These are phyloP conservation scores for Chaetops frenatus DNA, from an alignment of 2,113 vertebrate genomes.

Conservation along the genomic window DNA sequence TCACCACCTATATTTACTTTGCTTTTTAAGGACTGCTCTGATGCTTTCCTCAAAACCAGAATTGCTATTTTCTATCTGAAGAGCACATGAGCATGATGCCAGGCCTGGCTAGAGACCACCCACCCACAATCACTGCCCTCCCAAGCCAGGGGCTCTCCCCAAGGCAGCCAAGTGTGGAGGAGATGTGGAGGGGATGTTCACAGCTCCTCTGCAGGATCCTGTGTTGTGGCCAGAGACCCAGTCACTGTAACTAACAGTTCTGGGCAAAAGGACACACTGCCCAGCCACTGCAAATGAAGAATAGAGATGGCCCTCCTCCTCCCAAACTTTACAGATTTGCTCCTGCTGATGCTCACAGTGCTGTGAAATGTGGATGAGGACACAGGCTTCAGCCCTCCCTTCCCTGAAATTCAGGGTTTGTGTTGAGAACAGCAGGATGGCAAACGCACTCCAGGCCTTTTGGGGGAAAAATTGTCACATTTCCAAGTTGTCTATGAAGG, in stretches of 20 bases:
- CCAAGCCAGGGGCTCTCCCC: background rate
- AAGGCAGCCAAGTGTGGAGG: background rate
- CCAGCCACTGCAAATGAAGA: background rate
- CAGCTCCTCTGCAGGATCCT: background rate
- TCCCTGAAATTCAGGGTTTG: background rate
- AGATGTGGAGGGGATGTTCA: background rate
- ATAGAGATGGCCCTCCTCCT: accelerated
- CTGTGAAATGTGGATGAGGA: background rate
- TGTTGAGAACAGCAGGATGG: background rate
- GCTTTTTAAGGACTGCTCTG: background rate
- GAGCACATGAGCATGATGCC: background rate
- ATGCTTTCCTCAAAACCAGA: background rate
- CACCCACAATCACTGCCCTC: background rate
- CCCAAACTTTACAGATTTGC: background rate
- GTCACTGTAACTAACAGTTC: background rate
- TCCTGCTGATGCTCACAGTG: background rate
- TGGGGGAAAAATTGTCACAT: background rate
- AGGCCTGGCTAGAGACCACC: background rate
- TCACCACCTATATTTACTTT: background rate
- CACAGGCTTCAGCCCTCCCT: background rate
- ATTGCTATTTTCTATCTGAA: background rate
- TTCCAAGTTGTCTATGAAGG: background rate
- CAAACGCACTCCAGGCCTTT: background rate
- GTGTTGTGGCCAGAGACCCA: background rate
- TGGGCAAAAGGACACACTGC: background rate